Base-by-base conservation (phyloP, 2,113 vertebrate genomes). In the Pygoscelis antarcticus region DNA sequence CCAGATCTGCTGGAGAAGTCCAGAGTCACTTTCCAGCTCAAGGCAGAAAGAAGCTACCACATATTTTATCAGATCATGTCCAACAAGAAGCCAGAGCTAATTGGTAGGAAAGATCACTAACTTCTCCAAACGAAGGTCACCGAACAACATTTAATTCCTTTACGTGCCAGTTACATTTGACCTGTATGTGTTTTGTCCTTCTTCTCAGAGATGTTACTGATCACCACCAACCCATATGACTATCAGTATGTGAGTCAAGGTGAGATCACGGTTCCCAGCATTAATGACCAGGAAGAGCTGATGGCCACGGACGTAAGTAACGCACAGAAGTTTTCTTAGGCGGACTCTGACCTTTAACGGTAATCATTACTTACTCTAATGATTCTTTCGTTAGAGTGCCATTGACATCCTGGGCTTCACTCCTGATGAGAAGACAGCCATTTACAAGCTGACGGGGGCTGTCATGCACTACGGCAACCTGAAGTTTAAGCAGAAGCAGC, bases 401-500 rank as follows among this genome's bases (percentile, higher is more conserved):
- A 97, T 98, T 71, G 99, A 99, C 86, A 98, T 99, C 83, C 97
- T 99, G 95, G 98, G 99, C n/a, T 99, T 99, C 95, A 98, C 1
- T 15, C 3, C 84, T 27, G 99, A 99, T 23, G 99, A 99, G 90
- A 99, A 99, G 64, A 86, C 94, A 55, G 97, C 98, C 69, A 98
- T 99, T 83, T 99, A 99, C 95, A 99, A 99, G 97, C 96, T 99
- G 83, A 99, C 98, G 0, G 98, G 99, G 4, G 98, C 98, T 7
- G 98, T 99, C 87, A 98, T 99, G 98, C 98, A 99, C 96, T 98
- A 98, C 2, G 98, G 98, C 6, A 99, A 99, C 97, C 97, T 99
- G 97, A 99, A 98, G 94, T 99, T 99, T 83, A 99, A 99, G 97
- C 98, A 99, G 96, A 99, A 99, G 81, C 99, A 98, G 81, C 97